phyloP scores from a whole-genome alignment of 1,140 invertebrate genomes.

The Pseudomyrmex cubaensis region DNA sequence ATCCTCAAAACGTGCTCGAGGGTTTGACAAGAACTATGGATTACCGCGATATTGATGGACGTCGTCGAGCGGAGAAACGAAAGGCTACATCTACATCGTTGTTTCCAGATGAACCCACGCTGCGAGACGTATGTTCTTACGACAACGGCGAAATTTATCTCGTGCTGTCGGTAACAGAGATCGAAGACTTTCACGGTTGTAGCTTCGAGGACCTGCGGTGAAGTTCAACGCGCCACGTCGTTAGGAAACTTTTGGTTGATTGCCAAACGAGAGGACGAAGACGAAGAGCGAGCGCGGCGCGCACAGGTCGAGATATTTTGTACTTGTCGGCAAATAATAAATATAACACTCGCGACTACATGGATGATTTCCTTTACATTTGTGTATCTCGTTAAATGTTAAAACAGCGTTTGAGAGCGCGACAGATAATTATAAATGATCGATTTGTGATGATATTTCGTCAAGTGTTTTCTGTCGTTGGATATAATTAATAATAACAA shows the following conservation, averaged over 20 bases:
- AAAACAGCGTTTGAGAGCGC: not conserved
- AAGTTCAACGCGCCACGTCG: constrained; percentile 51
- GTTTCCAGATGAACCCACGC: constrained; percentile 73
- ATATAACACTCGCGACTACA: constrained; percentile 54
- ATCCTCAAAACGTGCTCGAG: constrained; percentile 8
- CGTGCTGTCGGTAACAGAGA: constrained; percentile 71
- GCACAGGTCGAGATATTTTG: constrained; percentile 43
- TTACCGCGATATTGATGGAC: constrained; percentile 73
- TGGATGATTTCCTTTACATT: constrained; percentile 31
- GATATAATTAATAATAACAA: constrained; percentile 41
- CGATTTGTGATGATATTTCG: constrained; percentile 45
- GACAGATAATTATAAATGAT: constrained; percentile 39
- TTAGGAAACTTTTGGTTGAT: constrained; percentile 64
- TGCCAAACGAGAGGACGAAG: constrained; percentile 56
- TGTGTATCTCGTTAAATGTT: constrained; percentile 26
- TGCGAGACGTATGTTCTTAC: constrained; percentile 72
- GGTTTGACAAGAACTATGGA: constrained; percentile 55
- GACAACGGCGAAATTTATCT: constrained; percentile 71
- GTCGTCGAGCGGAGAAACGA: constrained; percentile 66
- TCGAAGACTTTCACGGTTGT: constrained; percentile 68
- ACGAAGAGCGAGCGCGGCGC: constrained; percentile 4
- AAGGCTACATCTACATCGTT: constrained; percentile 72
- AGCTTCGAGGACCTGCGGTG: constrained; percentile 24
- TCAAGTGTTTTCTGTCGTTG: constrained; percentile 1
- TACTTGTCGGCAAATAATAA: constrained; percentile 64